Evolutionary conservation across 2,797 vertebrate genomes (phyloP).

Genomic region (Periparus ater): DNA sequence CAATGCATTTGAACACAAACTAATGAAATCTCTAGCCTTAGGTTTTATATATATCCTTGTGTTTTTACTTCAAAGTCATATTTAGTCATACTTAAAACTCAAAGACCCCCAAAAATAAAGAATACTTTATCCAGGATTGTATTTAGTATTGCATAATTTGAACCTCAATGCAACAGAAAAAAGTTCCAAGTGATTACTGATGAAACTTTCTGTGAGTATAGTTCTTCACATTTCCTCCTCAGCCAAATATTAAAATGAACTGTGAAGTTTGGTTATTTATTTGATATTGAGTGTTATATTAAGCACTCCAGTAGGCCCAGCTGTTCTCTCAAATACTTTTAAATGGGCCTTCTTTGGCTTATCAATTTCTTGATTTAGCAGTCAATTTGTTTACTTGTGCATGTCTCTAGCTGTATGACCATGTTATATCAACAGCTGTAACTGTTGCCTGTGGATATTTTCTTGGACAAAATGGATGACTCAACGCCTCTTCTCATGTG

Average conservation of each 20-base stretch:
- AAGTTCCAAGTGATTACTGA: not conserved
- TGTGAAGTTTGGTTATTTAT: not conserved
- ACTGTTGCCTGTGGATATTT: not conserved
- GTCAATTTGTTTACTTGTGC: not conserved
- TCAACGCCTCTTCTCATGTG: not conserved
- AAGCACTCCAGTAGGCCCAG: not conserved
- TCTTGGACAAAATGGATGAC: not conserved
- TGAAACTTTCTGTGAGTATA: not conserved
- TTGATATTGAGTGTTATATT: not conserved
- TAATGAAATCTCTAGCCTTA: not conserved
- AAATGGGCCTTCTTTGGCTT: not conserved
- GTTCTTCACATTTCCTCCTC: not conserved
- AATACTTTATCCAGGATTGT: not conserved
- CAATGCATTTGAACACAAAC: not conserved
- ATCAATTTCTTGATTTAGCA: not conserved
- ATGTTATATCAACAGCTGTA: not conserved
- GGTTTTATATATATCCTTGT: not conserved
- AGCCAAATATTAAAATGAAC: not conserved
- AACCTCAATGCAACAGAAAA: not conserved
- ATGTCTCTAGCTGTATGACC: not conserved
- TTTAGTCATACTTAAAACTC: not conserved
- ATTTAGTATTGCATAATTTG: not conserved
- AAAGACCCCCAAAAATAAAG: not conserved
- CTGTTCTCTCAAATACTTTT: not conserved
- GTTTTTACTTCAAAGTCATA: not conserved